Percentiles rank a stretch among this genome's conserved stretches.
These are phyloP conservation scores for Podarcis raffonei DNA, from an alignment of 2,113 vertebrate genomes.

Conservation along the genomic window DNA sequence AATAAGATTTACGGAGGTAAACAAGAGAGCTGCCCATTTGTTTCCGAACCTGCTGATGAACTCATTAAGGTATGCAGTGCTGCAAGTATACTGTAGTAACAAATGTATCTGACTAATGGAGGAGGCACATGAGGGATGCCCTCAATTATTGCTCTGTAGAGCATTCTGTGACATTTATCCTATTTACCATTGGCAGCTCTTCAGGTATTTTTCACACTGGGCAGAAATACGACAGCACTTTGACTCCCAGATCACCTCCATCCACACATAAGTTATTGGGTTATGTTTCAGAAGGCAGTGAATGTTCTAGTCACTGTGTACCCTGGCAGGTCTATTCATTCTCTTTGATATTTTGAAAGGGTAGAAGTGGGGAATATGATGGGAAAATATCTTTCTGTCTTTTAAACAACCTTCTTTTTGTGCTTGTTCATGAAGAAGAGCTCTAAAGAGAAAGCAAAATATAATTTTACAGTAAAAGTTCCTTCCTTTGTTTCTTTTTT, in stretches of 20 bases:
- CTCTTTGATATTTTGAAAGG: neutral
- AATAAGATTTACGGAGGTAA: constrained; percentile 2
- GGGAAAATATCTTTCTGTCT: neutral
- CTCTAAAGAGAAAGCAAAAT: too few species aligned
- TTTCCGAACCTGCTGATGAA: constrained; percentile 19
- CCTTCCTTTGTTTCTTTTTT: too few species aligned
- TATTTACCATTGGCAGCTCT: constrained; percentile 13
- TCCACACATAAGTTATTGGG: neutral
- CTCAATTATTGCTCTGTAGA: constrained; percentile 11
- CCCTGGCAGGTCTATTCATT: neutral
- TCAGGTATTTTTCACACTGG: neutral
- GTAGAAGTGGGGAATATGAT: neutral
- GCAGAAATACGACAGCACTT: neutral
- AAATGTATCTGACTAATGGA: constrained; percentile 48
- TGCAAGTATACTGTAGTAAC: constrained; percentile 31
- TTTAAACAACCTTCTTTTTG: neutral
- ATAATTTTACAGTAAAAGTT: too few species aligned
- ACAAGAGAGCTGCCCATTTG: constrained; percentile 3
- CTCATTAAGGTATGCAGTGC: constrained; percentile 49
- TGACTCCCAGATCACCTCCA: neutral
- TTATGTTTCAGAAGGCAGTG: neutral
- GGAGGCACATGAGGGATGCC: constrained; percentile 17
- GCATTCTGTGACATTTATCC: neutral
- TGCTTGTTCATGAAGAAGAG: too few species aligned
- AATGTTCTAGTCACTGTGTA: neutral